These are phyloP conservation scores for Calypte anna DNA, from an alignment of 2,113 vertebrate species.

Conservation along the genomic window DNA sequence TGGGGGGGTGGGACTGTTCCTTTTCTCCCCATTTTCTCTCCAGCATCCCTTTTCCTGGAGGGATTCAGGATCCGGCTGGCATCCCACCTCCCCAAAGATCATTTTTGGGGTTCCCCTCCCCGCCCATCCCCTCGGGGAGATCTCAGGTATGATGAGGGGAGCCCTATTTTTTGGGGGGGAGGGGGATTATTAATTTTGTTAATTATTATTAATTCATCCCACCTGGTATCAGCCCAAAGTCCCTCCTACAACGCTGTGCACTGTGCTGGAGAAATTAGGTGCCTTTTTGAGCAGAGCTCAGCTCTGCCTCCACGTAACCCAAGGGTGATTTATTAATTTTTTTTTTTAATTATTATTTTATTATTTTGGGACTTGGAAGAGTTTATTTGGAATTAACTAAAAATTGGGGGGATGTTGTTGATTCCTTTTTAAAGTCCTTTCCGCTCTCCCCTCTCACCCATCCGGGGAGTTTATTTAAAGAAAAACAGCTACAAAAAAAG, in stretches of 20 bases:
- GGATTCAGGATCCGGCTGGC: not conserved
- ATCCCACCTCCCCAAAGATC: not conserved
- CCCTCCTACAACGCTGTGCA: not conserved
- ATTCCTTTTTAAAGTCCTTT: not conserved
- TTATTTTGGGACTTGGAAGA: not conserved
- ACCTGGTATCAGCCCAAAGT: not conserved
- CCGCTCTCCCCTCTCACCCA: not conserved
- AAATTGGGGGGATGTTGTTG: not conserved
- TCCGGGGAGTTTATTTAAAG: not conserved
- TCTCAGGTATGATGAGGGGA: conserved; percentile 25
- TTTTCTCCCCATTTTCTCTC: too few species aligned
- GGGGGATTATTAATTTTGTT: not conserved
- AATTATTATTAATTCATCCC: not conserved
- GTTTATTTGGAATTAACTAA: not conserved
- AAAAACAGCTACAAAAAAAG: not conserved
- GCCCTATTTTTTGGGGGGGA: not conserved
- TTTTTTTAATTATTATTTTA: not conserved
- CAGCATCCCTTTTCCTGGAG: not conserved
- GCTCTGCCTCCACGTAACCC: not conserved
- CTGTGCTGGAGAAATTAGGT: conserved; percentile 41
- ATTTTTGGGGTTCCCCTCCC: not conserved
- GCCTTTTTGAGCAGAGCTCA: not conserved
- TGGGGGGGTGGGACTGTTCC: not conserved
- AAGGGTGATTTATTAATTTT: not conserved
- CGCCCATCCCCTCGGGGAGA: not conserved